These are phyloP conservation scores for Pollenia labialis DNA, from an alignment of 2,888 invertebrate genomes.

Conservation along the genomic window DNA sequence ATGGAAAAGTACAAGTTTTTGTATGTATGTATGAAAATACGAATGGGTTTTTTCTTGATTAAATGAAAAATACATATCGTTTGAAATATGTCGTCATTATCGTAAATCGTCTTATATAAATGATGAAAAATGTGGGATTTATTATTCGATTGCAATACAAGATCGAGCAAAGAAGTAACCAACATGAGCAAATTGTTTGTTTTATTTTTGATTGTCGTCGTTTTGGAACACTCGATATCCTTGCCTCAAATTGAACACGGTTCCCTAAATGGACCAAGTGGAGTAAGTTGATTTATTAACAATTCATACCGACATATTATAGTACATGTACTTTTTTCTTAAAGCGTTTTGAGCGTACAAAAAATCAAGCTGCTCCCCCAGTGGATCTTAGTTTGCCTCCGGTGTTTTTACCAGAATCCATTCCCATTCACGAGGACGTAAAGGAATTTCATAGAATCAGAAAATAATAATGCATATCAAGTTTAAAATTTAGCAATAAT, in stretches of 20 bases:
- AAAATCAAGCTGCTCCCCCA: constrained; percentile 55
- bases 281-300: constrained; percentile 46
- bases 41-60: neutral
- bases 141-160: constrained; percentile 35
- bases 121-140: neutral
- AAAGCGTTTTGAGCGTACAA: constrained; percentile 64
- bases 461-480: neutral
- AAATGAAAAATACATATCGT: neutral
- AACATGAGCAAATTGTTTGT: constrained; percentile 50
- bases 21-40: neutral
- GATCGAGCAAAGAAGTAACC: constrained; percentile 2
- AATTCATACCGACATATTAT: neutral
- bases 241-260: constrained; percentile 65
- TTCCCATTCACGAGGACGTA: constrained; percentile 65
- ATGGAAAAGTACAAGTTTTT: constrained; percentile 2
- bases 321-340: neutral
- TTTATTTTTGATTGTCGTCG: constrained; percentile 33
- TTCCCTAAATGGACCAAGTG: constrained; percentile 57
- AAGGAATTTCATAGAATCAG: constrained; percentile 17
- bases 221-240: constrained; percentile 19
- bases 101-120: constrained; percentile 42
- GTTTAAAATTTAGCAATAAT: neutral
- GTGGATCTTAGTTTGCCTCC: constrained; percentile 51
- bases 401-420: constrained; percentile 58
- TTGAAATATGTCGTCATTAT: constrained; percentile 25